Conservation (phyloP, 2,113 vertebrate genomes). For the Cinclus mexicanus region DNA sequence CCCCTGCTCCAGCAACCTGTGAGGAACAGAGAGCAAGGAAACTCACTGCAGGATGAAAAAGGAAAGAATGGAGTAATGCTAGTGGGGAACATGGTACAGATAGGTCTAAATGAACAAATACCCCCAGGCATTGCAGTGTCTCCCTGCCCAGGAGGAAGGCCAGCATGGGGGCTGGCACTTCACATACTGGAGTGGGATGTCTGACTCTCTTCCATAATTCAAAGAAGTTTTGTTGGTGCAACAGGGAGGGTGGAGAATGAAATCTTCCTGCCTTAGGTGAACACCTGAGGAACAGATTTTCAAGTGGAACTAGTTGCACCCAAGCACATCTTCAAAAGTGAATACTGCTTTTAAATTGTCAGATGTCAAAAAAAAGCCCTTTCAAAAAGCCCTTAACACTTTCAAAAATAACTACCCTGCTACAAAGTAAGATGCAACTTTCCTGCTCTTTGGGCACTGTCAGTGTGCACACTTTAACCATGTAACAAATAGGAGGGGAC, state of each 20-base stretch:
- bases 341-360: neutral
- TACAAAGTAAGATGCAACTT: neutral
- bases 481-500: neutral
- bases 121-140: neutral
- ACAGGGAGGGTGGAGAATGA: neutral
- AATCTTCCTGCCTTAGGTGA: neutral
- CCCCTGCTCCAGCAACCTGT: constrained; percentile 92
- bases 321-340: neutral
- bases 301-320: neutral
- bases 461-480: fast-evolving
- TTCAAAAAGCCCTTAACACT: too few species aligned
- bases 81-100: neutral
- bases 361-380: neutral
- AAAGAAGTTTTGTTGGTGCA: neutral
- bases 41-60: neutral
- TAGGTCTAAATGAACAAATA: neutral
- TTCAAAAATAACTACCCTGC: neutral
- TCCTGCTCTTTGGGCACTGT: neutral
- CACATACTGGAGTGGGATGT: neutral
- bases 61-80: neutral
- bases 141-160: neutral
- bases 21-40: neutral
- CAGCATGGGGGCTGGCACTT: neutral
- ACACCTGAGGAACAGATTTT: neutral
- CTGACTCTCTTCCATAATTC: neutral